Base-by-base conservation (phyloP, 2,113 vertebrate species). In the Aspidoscelis tigris region DNA sequence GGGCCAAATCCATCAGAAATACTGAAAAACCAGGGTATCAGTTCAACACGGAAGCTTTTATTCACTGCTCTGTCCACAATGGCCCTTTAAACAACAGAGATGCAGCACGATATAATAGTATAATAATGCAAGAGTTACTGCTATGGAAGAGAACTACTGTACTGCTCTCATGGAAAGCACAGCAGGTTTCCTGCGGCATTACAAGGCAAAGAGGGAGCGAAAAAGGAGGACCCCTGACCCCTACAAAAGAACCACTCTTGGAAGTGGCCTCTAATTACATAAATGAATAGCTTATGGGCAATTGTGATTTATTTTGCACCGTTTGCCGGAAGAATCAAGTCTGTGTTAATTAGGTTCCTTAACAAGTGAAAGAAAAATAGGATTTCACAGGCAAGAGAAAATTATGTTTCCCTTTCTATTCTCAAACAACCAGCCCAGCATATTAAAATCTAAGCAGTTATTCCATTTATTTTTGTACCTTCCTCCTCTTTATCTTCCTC, bases 401-500 rank as follows among this genome's bases (percentile, higher is more conserved):
- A 89, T 82, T 55, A 20, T 88, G 73, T 84, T 89, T 90, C 80
- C 83, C 50, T 84, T 88, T 87, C 78, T 86, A 78, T 84, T 64
- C 88, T 11, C 53, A 87, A 87, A 74, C 76, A 64, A 64, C 76
- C 41, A 83, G 66, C 81, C 58, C 61, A 88, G 69, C 74, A 87
- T 84, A 75, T 90, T 82, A 92, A 90, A 50, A 89, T 85, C 82
- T 71, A 85, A 89, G 92, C 76, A 73, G 89, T 55, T 47, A 5
- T 77, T 82, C 85, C 66, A 50, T 71, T 89, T 65, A 84, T 91
- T 55, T 93, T 93, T 81, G 65, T 87, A 44, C 26, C 87, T 33
- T 33, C 91, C 43, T 18, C 1, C 47, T 21, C 78, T 89, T 61
- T 61, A 61, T 61, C 90, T 86, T 82, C 5, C 64, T 64, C 8